Conservation (phyloP, 2,113 vertebrate species). For the Callaeas wilsoni region DNA sequence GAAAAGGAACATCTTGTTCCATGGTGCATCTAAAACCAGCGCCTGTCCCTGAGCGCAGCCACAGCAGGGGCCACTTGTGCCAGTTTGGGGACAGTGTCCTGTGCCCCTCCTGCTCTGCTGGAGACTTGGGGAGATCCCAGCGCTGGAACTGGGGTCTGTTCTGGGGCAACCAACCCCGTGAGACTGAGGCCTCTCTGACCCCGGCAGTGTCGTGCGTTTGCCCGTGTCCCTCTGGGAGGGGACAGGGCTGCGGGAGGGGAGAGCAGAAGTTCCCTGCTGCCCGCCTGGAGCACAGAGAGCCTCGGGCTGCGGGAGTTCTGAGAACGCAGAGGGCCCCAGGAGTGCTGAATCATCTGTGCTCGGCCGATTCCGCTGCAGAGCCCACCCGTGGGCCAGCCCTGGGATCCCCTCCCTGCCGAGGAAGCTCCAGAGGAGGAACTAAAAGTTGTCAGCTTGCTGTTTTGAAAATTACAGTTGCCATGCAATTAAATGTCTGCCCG, state of each 20-base stretch:
- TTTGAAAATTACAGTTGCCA: background rate
- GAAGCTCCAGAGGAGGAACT: background rate
- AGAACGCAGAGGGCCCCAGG: background rate
- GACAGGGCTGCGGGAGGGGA: accelerated
- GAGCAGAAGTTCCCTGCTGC: background rate
- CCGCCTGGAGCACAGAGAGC: background rate
- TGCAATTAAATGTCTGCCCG: background rate
- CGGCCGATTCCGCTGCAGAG: background rate
- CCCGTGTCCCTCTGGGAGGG: accelerated
- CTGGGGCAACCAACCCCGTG: background rate
- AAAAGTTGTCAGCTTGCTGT: background rate
- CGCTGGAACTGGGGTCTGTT: accelerated
- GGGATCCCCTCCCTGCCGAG: background rate
- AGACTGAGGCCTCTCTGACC: accelerated
- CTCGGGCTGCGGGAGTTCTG: accelerated
- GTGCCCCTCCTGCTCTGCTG: background rate
- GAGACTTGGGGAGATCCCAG: accelerated
- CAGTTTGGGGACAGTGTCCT: background rate
- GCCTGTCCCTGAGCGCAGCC: accelerated
- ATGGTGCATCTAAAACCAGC: accelerated
- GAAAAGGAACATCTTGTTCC: background rate
- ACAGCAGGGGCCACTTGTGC: background rate
- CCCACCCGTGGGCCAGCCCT: background rate
- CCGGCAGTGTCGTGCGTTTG: accelerated
- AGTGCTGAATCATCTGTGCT: background rate